These are phyloP conservation scores for Platysteira castanea DNA, from an alignment of 2,113 vertebrate genomes.

Conservation along the genomic window DNA sequence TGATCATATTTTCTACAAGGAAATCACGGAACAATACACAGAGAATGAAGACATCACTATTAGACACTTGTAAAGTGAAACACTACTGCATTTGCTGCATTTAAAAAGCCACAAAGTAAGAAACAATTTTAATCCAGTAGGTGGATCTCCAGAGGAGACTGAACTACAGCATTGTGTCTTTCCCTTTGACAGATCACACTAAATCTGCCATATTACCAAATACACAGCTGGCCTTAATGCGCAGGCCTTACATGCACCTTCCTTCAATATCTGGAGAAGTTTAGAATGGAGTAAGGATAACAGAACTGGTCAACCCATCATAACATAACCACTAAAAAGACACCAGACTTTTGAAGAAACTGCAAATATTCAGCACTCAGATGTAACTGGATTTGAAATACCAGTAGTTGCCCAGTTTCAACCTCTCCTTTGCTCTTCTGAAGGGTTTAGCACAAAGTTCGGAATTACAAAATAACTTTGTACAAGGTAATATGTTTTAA, in stretches of 20 bases:
- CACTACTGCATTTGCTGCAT: neutral
- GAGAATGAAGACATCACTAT: neutral
- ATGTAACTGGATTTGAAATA: neutral
- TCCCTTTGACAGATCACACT: neutral
- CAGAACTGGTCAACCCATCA: neutral
- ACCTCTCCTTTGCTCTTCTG: neutral
- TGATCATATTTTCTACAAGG: neutral
- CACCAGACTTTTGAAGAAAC: neutral
- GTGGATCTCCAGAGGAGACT: neutral
- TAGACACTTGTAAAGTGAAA: neutral
- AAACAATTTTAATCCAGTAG: neutral
- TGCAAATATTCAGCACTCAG: neutral
- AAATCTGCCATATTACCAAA: neutral
- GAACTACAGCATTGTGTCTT: neutral
- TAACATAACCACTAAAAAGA: neutral
- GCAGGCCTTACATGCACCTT: neutral
- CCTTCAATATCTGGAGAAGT: neutral
- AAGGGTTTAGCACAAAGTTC: neutral
- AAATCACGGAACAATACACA: neutral
- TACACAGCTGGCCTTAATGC: neutral
- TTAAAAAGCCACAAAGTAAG: neutral
- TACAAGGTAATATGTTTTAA: neutral
- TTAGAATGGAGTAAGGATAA: neutral
- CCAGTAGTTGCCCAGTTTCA: neutral
- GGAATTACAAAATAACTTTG: neutral